Evolutionary conservation across 2,113 vertebrate genomes (phyloP), one percentile per base, ranked within the genome.

Genomic region (Chaetodon trifascialis): DNA sequence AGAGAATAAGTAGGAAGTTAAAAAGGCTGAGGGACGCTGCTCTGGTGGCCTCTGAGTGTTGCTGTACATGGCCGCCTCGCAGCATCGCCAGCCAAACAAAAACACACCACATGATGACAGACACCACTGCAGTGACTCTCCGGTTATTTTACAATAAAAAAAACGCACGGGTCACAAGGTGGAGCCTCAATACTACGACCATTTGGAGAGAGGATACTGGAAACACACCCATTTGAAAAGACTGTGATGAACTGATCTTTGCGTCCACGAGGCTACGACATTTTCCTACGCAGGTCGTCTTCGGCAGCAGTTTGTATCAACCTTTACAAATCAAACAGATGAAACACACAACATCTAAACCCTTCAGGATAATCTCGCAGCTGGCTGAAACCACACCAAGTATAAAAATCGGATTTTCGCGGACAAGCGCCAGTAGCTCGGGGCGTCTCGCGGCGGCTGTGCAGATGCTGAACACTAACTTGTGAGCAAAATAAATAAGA

Each of bases 401-500:
- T 79, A 86, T 56, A 87, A 88, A 93, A 91, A 71, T 36, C 2
- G 0, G 30, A 16, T 23, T 71, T 81, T 68, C 38, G 75, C 44
- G 46, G 49, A 67, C 65, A 51, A 66, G 54, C 59, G 80, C 68
- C 47, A 54, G 54, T 60, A 83, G 55, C 47, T 65, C 49, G 76
- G 63, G 82, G 64, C 64, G 63, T 82, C 60, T 76, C 46, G n/a
- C 30, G 74, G 87, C 81, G 68, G 82, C 84, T 59, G 76, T 46
- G 52, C 58, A 68, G 64, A 79, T 30, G 56, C 23, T 30, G 78
- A 85, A 78, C 62, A 34, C 87, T 82, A 88, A 74, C 76, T 16
- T 60, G 42, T 66, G 86, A 91, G 88, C 90, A 86, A 91, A 93
- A 94, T 91, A 92, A 94, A 93, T 92, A 94, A 89, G 76, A 88